Evolutionary conservation across 2,888 invertebrate genomes (phyloP).

Genomic region (Latrodectus hesperus): DNA sequence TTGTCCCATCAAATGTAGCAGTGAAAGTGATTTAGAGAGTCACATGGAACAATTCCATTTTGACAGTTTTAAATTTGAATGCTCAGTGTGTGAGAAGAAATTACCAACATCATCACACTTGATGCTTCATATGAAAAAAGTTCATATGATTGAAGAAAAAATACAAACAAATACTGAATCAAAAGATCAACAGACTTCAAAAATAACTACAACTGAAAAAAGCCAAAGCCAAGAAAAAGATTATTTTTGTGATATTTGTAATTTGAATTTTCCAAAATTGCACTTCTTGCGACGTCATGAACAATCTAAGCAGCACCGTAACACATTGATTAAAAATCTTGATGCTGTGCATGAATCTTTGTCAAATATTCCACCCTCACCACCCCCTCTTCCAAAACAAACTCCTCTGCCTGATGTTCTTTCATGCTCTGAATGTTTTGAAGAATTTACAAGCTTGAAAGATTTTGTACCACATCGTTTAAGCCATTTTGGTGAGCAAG

Average conservation of each 20-base stretch:
- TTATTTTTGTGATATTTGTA: conserved; percentile 60
- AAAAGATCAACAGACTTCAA: background rate
- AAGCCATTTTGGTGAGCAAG: conserved; percentile 47
- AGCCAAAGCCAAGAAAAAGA: background rate
- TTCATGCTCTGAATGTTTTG: conserved; percentile 47
- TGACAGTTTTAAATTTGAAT: conserved; percentile 50
- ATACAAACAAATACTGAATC: conserved; percentile 4
- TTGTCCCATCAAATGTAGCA: conserved; percentile 42
- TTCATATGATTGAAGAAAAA: conserved; percentile 42
- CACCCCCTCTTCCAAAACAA: conserved; percentile 12
- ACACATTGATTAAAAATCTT: conserved; percentile 31
- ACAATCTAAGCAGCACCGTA: conserved; percentile 49
- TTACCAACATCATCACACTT: conserved; percentile 37
- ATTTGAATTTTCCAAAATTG: conserved; percentile 45
- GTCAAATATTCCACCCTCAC: conserved; percentile 29
- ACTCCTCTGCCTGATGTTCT: conserved; percentile 28
- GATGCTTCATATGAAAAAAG: conserved; percentile 49
- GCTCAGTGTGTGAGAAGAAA: conserved; percentile 40
- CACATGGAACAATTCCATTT: conserved; percentile 62
- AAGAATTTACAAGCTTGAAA: conserved; percentile 44
- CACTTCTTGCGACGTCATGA: conserved; percentile 44
- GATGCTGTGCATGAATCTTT: conserved; percentile 40
- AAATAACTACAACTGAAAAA: background rate
- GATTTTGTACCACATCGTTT: conserved; percentile 65
- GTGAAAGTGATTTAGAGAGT: conserved; percentile 20